Conservation (phyloP, 2,113 vertebrate genomes). For the Pseudopipra pipra region DNA sequence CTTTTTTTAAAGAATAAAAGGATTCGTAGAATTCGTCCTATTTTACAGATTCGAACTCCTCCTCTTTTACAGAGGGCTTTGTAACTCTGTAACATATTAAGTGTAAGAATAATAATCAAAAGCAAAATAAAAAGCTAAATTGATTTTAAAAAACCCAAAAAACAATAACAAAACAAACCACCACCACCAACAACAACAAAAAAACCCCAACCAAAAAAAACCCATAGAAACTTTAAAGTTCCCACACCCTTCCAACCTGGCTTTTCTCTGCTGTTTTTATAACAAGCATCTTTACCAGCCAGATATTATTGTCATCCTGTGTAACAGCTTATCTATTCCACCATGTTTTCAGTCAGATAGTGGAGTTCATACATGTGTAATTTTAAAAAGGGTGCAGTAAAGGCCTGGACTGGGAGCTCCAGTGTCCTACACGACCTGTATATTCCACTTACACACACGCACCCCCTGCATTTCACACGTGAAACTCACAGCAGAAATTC, state of each 20-base stretch:
- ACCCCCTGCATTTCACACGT: neutral
- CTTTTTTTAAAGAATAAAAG: neutral
- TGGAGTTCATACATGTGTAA: neutral
- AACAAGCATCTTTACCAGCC: neutral
- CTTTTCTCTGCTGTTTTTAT: neutral
- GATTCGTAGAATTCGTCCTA: neutral
- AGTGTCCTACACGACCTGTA: neutral
- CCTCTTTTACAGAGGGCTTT: neutral
- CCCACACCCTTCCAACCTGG: neutral
- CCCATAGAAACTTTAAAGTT: neutral
- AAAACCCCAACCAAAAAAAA: neutral
- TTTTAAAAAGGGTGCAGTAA: neutral
- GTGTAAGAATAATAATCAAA: neutral
- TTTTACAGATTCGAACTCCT: neutral
- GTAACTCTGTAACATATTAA: neutral
- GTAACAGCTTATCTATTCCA: neutral
- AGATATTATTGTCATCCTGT: neutral
- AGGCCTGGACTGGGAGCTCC: neutral
- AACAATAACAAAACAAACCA: too few species aligned
- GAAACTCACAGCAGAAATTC: neutral
- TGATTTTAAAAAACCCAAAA: too few species aligned
- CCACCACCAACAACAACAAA: too few species aligned
- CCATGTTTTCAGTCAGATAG: neutral
- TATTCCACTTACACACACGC: neutral
- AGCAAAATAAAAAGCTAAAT: neutral